phyloP scores from a whole-genome alignment of 2,113 vertebrate genomes.

The Todiramphus chloris region DNA sequence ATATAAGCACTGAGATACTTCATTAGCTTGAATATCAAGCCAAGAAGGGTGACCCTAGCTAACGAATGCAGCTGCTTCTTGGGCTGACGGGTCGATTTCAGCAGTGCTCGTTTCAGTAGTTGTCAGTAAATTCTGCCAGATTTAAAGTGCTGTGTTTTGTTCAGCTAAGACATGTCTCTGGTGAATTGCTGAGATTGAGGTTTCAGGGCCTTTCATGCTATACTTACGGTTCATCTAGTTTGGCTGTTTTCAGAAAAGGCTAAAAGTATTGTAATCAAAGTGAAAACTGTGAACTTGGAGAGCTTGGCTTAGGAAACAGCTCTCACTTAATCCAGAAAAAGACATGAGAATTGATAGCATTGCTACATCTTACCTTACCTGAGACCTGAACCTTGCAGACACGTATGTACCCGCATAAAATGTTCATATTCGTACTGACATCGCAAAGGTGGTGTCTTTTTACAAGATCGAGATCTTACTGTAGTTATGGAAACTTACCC shows the following conservation, averaged over 20 bases:
- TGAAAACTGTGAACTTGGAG: background rate
- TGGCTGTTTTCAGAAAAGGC: background rate
- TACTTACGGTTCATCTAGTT: background rate
- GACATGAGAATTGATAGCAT: background rate
- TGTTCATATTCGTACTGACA: background rate
- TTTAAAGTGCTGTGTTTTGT: background rate
- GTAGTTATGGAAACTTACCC: background rate
- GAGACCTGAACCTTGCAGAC: background rate
- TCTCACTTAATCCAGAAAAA: background rate
- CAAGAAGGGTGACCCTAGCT: background rate
- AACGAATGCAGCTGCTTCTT: background rate
- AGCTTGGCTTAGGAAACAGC: background rate
- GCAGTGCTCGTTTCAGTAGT: background rate
- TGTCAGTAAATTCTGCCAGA: background rate
- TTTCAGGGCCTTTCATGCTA: background rate
- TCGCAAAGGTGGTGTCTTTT: background rate
- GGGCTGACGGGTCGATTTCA: background rate
- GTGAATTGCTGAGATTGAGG: background rate
- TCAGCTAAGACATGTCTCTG: background rate
- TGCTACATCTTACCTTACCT: background rate
- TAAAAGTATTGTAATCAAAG: background rate
- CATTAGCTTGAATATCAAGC: background rate
- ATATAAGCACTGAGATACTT: background rate
- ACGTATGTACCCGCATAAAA: background rate
- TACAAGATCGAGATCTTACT: background rate